Conservation (phyloP, 2,113 vertebrate genomes). For the Prinia subflava region DNA sequence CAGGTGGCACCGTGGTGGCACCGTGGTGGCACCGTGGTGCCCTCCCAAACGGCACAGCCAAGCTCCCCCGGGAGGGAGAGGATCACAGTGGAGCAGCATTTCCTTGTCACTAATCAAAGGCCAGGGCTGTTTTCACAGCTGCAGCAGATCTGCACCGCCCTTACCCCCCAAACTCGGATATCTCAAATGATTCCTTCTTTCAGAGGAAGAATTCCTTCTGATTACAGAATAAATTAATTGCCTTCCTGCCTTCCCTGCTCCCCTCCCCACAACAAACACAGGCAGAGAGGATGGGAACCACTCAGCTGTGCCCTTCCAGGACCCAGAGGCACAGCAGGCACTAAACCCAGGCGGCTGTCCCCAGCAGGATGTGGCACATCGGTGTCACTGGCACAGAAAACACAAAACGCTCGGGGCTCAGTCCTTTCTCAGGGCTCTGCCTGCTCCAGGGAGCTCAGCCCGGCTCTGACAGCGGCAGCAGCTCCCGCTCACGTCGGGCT, state of each 20-base stretch:
- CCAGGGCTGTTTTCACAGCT: not conserved
- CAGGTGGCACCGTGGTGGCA: no score
- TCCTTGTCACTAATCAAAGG: not conserved
- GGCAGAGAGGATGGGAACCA: not conserved
- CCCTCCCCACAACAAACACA: not conserved
- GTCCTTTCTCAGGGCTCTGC: not conserved
- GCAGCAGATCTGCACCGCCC: not conserved
- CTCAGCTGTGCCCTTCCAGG: not conserved
- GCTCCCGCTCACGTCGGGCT: not conserved
- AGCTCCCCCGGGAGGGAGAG: not conserved
- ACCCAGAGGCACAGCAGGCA: not conserved
- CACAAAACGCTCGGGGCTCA: accelerated
- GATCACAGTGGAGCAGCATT: not conserved
- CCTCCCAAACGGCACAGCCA: not conserved
- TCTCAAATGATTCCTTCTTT: not conserved
- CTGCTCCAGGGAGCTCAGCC: not conserved
- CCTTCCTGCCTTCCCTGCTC: not conserved
- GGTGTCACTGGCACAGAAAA: not conserved
- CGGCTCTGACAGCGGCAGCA: not conserved
- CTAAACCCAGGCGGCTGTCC: not conserved
- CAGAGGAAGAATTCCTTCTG: not conserved
- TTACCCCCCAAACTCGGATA: not conserved
- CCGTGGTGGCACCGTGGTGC: no score
- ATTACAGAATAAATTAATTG: not conserved
- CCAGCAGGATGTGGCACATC: not conserved